phyloP scores from a whole-genome alignment of 2,888 invertebrate genomes.

The Drosophila macrospina region DNA sequence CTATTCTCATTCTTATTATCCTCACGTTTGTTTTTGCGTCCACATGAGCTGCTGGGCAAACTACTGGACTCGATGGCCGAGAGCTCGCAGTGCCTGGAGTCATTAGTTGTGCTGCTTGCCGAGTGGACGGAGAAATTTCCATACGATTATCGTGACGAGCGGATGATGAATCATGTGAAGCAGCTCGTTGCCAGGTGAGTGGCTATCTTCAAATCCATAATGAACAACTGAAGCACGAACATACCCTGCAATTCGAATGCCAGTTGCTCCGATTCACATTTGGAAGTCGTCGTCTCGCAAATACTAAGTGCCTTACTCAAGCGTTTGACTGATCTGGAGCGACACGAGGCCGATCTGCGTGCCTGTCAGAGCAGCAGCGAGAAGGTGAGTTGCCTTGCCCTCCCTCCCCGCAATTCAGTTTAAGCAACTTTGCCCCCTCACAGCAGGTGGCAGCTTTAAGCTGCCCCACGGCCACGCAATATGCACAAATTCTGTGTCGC shows the following conservation, averaged over 20 bases:
- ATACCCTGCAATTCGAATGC: too few relatives aligned
- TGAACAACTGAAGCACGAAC: too few relatives aligned
- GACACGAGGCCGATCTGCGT: conserved; percentile 85
- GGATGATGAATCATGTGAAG: conserved; percentile 86
- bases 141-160: conserved; percentile 85
- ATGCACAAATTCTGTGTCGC: conserved; percentile 85
- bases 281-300: conserved; percentile 85
- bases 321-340: conserved; percentile 86
- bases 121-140: conserved; percentile 85
- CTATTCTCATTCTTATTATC: conserved; percentile 85
- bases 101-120: conserved; percentile 83
- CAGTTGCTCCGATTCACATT: conserved; percentile 85
- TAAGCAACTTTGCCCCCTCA: too few relatives aligned
- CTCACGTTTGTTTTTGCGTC: conserved; percentile 85
- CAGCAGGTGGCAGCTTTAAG: conserved; percentile 57
- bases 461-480: conserved; percentile 84
- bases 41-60: conserved; percentile 85
- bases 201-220: too few relatives aligned
- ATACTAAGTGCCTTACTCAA: conserved; percentile 86
- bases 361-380: conserved; percentile 84
- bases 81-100: conserved; percentile 83
- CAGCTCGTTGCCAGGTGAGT: conserved; percentile 85
- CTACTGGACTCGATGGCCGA: conserved; percentile 84
- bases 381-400: conserved; percentile 68
- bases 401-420: background rate